Evolutionary conservation across 2,888 invertebrate species (phyloP).

Genomic region (Melipona bicolor): DNA sequence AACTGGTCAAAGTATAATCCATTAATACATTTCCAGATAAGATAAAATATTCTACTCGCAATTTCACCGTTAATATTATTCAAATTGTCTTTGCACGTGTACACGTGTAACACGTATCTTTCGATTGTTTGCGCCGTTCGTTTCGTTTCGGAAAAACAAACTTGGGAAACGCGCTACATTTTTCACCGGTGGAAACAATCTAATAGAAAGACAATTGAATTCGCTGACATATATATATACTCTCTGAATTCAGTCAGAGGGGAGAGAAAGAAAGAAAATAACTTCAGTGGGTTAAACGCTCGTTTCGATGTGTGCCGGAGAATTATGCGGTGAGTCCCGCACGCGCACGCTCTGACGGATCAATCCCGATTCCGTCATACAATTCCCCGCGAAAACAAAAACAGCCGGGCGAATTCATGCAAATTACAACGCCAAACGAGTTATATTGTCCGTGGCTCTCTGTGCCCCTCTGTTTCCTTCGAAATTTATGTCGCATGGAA

Average conservation of each 20-base stretch:
- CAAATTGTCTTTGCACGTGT: neutral
- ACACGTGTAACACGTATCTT: neutral
- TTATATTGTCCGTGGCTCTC: neutral
- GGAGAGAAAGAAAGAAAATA: neutral
- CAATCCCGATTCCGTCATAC: neutral
- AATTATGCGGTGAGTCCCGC: neutral
- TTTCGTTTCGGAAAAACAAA: neutral
- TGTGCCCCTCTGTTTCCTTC: neutral
- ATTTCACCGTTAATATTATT: neutral
- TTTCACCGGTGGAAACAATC: neutral
- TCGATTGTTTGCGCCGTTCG: neutral
- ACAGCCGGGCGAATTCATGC: neutral
- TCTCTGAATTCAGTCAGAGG: neutral
- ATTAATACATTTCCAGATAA: neutral
- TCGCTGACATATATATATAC: neutral
- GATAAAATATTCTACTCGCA: neutral
- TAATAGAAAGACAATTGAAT: neutral
- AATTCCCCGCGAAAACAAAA: neutral
- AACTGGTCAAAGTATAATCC: too few relatives aligned
- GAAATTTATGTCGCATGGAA: neutral
- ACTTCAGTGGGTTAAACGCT: neutral
- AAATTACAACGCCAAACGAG: constrained; percentile 20
- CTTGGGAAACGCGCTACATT: neutral
- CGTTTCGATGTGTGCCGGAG: neutral
- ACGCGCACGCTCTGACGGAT: constrained; percentile 1